Evolutionary conservation across 2,888 invertebrate genomes (phyloP).

Genomic region (Phyto melanocephala): DNA sequence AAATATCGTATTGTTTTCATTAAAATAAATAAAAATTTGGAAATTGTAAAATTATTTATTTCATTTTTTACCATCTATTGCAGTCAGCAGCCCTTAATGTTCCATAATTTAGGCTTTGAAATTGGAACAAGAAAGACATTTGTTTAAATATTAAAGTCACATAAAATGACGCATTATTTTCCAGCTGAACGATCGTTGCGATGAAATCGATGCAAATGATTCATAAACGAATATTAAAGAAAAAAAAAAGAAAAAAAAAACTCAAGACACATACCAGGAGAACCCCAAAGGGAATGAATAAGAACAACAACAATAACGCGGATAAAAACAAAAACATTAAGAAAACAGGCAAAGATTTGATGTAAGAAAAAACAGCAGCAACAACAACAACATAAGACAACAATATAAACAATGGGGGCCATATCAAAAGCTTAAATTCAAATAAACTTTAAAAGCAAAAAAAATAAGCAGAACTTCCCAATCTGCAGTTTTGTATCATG

Average conservation of each 20-base stretch:
- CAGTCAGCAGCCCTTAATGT: neutral
- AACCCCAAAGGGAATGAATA: constrained; percentile 23
- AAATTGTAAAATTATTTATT: too few species aligned
- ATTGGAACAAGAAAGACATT: constrained; percentile 5
- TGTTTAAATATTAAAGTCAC: constrained; percentile 1
- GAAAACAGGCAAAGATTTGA: neutral
- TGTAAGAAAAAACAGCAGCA: neutral
- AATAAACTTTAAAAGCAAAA: neutral
- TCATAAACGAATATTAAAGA: constrained; percentile 30
- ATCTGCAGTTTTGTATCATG: too few species aligned
- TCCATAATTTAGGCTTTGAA: constrained; percentile 2
- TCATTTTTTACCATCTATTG: too few species aligned
- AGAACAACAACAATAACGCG: neutral
- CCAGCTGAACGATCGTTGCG: constrained; percentile 32
- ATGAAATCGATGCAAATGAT: constrained; percentile 30
- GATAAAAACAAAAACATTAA: neutral
- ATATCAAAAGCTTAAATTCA: constrained; percentile 41
- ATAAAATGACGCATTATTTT: constrained; percentile 51
- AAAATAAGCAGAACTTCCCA: too few species aligned
- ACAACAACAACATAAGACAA: too few species aligned
- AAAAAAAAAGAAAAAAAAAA: neutral
- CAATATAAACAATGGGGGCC: constrained; percentile 30
- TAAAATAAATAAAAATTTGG: too few species aligned
- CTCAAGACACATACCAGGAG: neutral
- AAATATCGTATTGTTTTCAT: too few species aligned